Conservation (phyloP, 2,113 vertebrate genomes). For the Stictonetta naevosa region DNA sequence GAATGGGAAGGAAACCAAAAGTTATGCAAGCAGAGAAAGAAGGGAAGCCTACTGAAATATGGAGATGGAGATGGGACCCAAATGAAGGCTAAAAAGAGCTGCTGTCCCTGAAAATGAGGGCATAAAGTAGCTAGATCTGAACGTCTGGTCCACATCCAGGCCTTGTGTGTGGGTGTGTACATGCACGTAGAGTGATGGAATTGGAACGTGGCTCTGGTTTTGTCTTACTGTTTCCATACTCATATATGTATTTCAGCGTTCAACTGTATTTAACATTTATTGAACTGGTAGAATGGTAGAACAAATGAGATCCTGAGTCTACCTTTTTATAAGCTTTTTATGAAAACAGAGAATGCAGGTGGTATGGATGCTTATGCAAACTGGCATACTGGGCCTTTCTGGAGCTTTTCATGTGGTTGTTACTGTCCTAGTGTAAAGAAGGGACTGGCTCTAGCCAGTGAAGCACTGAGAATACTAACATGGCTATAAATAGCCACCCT, state of each 20-base stretch:
- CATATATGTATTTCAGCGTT: background rate
- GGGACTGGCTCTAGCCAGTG: background rate
- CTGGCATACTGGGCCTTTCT: background rate
- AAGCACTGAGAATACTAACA: background rate
- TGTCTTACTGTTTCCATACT: background rate
- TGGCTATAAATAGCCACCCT: background rate
- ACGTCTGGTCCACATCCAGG: background rate
- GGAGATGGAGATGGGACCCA: background rate
- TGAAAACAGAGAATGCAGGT: background rate
- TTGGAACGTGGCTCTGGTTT: background rate
- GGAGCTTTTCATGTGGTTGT: background rate
- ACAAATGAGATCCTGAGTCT: background rate
- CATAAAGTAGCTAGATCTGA: background rate
- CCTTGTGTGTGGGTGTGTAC: background rate
- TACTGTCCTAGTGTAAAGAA: background rate
- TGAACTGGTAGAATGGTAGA: slow-evolving; percentile 8
- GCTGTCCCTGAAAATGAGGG: background rate
- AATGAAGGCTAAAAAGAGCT: background rate
- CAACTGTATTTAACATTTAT: background rate
- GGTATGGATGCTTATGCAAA: background rate
- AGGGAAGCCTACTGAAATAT: background rate
- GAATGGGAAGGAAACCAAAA: background rate
- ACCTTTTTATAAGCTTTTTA: background rate
- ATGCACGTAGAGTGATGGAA: background rate
- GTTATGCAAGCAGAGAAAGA: background rate